A percentile compares a stretch with the other conserved stretches of the same genome.
These are phyloP conservation scores for Vulpes lagopus DNA, from an alignment of 2,113 vertebrate genomes.

Conservation along the genomic window DNA sequence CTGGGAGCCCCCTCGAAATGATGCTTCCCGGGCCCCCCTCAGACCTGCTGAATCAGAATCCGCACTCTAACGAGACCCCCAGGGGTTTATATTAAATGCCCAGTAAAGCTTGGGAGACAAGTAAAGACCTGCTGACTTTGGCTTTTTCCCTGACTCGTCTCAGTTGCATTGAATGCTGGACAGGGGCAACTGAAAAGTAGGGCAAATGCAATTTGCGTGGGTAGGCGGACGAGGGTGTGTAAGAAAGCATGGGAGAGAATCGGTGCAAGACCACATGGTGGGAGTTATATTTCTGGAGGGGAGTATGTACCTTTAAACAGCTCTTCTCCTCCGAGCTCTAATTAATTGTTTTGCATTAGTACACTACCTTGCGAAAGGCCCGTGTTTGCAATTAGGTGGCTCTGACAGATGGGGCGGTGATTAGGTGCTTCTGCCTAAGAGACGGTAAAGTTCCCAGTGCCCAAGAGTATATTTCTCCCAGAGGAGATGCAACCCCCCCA, in stretches of 20 bases:
- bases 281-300: not conserved
- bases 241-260: not conserved
- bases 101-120: not conserved
- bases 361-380: not conserved
- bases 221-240: no score
- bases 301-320: not conserved
- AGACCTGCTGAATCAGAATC: not conserved
- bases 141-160: constrained; percentile 16
- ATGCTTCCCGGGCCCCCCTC: not conserved
- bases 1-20: not conserved
- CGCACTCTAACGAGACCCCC: not conserved
- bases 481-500: not conserved
- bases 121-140: constrained; percentile 15
- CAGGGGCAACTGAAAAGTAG: constrained; percentile 30
- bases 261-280: not conserved
- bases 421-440: constrained; percentile 44
- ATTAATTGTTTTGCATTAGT: constrained; percentile 46
- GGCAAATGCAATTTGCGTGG: constrained; percentile 37
- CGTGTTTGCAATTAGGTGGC: constrained; percentile 48
- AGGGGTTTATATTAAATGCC: not conserved
- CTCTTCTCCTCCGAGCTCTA: constrained; percentile 20
- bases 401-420: constrained; percentile 38
- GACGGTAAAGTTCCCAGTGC: constrained; percentile 42
- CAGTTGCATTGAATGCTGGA: constrained; percentile 13
- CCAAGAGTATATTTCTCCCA: constrained; percentile 36